Evolutionary conservation across 2,113 vertebrate species (phyloP).

Genomic region (Bombycilla garrulus): DNA sequence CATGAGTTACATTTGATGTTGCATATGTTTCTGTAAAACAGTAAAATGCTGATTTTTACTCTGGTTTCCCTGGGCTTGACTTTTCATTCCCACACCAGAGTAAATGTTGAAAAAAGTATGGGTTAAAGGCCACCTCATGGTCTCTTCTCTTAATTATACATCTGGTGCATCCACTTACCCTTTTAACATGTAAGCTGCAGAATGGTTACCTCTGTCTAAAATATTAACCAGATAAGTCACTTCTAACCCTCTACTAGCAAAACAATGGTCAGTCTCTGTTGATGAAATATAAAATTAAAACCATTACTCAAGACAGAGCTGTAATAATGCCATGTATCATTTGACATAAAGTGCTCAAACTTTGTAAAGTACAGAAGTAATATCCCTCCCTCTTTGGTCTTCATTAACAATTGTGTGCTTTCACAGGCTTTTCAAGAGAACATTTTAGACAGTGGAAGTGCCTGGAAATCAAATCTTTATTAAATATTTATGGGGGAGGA

Average conservation of each 20-base stretch:
- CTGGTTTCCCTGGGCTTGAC: not conserved
- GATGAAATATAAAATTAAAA: slow-evolving; percentile 54
- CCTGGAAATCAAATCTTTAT: slow-evolving; percentile 58
- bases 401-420: slow-evolving; percentile 6
- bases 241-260: not conserved
- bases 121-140: not conserved
- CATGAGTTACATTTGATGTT: not conserved
- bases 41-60: not conserved
- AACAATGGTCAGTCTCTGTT: not conserved
- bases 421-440: slow-evolving; percentile 23
- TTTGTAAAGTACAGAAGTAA: slow-evolving; percentile 41
- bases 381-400: slow-evolving; percentile 4
- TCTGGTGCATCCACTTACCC: not conserved
- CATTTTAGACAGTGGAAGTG: slow-evolving; percentile 25
- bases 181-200: not conserved
- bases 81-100: not conserved
- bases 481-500: slow-evolving; percentile 25
- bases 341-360: slow-evolving; percentile 36
- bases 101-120: slow-evolving; percentile 6
- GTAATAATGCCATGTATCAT: slow-evolving; percentile 24
- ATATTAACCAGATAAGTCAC: slow-evolving; percentile 22
- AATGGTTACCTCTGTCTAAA: not conserved
- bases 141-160: not conserved
- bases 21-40: not conserved
- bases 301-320: slow-evolving; percentile 31